Evolutionary conservation across 2,888 invertebrate genomes (phyloP), one percentile per base, ranked within the genome.

Genomic region (Anthoptus insignis): DNA sequence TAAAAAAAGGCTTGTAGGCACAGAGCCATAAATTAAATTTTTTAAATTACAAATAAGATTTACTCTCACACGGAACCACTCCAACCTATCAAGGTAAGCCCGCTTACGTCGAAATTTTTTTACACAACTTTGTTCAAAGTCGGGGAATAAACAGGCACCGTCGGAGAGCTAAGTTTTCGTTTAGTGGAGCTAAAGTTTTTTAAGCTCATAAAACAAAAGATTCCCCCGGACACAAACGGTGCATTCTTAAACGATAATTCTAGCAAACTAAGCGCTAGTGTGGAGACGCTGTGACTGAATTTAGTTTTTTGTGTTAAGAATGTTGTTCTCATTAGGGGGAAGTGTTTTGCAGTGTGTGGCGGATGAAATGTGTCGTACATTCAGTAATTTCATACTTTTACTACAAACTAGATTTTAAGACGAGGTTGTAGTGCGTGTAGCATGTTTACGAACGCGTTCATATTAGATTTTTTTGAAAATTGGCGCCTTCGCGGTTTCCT

Each of bases 181-280:
- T 59, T 32, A 64, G 63, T 54, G 56, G 52, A 61, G 49, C 54
- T 37, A 53, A 68, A 63, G 37, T 53, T 57, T 64, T 64, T 61
- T 63, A 54, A 57, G 63, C 50, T 65, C 58, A 56, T 66, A 64
- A 68, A 65, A 65, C 65, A 67, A 65, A 68, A 68, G 67, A 61
- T 59, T 53, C 21, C 13, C 29, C 54, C 39, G 39, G 53, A 57
- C 57, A 45, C 56, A 59, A 67, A 58, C 64, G 64, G 59, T 58
- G 60, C 64, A 64, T 64, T 54, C 60, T 64, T 56, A 64, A 64
- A 67, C 59, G 58, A 57, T 63, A 63, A 56, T 49, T 39, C 37
- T 39, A 49, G 49, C 49, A 57, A 57, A 57, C 49, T 57, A 57
- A 57, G 56, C 56, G 14, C 14, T 7, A 53, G 34, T 32, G 47